These are phyloP conservation scores for Dipodomys ordii DNA, from an alignment of 2,113 vertebrate species.

Conservation along the genomic window DNA sequence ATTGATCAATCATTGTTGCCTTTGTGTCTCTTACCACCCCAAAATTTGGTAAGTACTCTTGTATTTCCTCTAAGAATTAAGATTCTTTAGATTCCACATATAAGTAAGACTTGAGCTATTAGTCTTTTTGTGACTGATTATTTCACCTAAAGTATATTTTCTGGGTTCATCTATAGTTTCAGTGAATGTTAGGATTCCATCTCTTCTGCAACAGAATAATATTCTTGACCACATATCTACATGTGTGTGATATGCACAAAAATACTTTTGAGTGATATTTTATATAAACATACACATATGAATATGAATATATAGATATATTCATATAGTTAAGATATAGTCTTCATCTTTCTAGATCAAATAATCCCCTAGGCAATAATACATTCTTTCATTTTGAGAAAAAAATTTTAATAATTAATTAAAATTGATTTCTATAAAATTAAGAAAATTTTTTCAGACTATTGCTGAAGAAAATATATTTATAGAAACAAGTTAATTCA, in stretches of 20 bases:
- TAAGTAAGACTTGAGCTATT: background rate
- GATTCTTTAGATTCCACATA: background rate
- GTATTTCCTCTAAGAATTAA: background rate
- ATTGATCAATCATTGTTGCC: too few relatives aligned
- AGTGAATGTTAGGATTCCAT: background rate
- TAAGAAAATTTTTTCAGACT: background rate
- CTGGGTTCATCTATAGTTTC: background rate
- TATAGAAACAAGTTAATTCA: background rate
- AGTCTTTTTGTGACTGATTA: background rate
- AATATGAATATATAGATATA: background rate
- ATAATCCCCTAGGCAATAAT: background rate
- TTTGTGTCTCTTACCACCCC: rapidly evolving
- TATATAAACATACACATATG: background rate
- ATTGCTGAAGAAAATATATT: background rate
- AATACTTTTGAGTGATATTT: background rate
- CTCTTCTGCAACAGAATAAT: background rate
- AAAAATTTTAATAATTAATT: background rate
- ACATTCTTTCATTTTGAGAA: background rate
- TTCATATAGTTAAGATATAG: background rate
- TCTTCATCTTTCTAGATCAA: background rate
- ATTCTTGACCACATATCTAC: background rate
- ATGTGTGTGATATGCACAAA: background rate
- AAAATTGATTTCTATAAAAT: background rate
- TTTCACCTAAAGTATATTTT: too few relatives aligned
- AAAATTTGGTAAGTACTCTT: background rate